A percentile compares a stretch with the other conserved stretches of the same genome.
Evolutionary conservation across 2,888 invertebrate genomes (phyloP).

Genomic region (Encarsia formosa): DNA sequence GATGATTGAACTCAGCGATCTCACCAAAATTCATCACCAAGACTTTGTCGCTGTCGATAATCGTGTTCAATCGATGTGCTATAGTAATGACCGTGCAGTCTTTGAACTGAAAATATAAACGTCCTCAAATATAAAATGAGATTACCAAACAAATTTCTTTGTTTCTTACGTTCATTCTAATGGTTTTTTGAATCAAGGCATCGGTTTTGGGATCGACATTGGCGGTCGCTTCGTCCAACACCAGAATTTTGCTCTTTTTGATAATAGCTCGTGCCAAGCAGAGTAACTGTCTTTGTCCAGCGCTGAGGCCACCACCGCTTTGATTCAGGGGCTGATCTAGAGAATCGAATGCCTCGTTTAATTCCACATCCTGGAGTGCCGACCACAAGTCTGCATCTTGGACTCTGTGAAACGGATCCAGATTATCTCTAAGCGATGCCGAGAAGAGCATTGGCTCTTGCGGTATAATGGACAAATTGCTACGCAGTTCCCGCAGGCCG

Average conservation of each 20-base stretch:
- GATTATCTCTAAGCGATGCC: constrained; percentile 75
- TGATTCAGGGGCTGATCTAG: constrained; percentile 67
- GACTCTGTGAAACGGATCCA: constrained; percentile 77
- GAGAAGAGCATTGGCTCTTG: constrained; percentile 87
- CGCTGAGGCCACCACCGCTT: constrained; percentile 70
- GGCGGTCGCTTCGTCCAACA: constrained; percentile 89
- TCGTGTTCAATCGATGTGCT: no score
- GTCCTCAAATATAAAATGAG: neutral
- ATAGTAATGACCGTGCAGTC: constrained; percentile 84
- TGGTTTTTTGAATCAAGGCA: constrained; percentile 78
- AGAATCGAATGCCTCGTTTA: constrained; percentile 65
- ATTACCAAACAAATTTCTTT: neutral
- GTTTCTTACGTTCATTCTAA: constrained; percentile 58
- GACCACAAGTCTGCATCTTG: constrained; percentile 80
- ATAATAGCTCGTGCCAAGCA: constrained; percentile 85
- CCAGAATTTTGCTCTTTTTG: constrained; percentile 77
- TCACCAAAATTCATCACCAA: constrained; percentile 80
- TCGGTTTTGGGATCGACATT: constrained; percentile 92
- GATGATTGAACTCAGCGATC: constrained; percentile 69
- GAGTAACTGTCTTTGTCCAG: constrained; percentile 82
- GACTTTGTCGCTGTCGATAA: constrained; percentile 85
- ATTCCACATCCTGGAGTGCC: constrained; percentile 70
- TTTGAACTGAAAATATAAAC: constrained; percentile 59
- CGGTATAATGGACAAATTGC: constrained; percentile 84
- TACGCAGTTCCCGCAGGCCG: constrained; percentile 71